Evolutionary conservation across 2,888 invertebrate species (phyloP).

Genomic region (Folsomia candida): DNA sequence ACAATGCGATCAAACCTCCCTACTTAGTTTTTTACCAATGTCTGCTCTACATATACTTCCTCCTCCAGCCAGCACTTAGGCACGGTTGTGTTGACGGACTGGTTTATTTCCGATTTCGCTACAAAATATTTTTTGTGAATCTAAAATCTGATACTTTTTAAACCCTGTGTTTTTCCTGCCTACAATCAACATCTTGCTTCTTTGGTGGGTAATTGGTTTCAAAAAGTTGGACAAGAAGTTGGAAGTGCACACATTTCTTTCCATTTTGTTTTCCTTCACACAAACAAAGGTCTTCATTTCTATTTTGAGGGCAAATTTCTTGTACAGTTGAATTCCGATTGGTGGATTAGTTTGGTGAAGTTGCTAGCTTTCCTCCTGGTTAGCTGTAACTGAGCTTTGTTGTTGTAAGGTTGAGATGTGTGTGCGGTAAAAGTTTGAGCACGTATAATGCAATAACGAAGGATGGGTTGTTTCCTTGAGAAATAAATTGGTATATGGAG

Average conservation of each 20-base stretch:
- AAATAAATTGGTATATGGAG: not conserved
- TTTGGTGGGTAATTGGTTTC: not conserved
- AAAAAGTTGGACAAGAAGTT: not conserved
- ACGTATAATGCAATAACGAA: not conserved
- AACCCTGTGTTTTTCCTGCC: not conserved
- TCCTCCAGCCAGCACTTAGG: not conserved
- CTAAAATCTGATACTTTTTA: not conserved
- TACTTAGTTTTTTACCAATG: too few species aligned
- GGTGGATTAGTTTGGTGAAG: not conserved
- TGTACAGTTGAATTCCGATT: not conserved
- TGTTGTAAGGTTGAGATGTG: not conserved
- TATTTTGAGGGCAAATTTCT: not conserved
- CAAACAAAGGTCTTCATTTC: not conserved
- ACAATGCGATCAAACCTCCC: not conserved
- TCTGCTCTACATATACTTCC: too few species aligned
- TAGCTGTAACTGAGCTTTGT: not conserved
- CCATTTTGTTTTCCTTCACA: not conserved
- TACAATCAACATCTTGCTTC: not conserved
- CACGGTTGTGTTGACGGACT: slow-evolving; percentile 2
- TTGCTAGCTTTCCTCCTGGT: not conserved
- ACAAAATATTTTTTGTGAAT: not conserved
- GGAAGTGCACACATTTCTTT: not conserved
- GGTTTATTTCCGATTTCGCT: slow-evolving; percentile 1
- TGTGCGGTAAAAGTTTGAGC: not conserved
- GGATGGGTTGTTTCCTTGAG: not conserved